These are phyloP conservation scores for Ips typographus DNA, from an alignment of 1,140 invertebrate genomes.

Conservation along the genomic window DNA sequence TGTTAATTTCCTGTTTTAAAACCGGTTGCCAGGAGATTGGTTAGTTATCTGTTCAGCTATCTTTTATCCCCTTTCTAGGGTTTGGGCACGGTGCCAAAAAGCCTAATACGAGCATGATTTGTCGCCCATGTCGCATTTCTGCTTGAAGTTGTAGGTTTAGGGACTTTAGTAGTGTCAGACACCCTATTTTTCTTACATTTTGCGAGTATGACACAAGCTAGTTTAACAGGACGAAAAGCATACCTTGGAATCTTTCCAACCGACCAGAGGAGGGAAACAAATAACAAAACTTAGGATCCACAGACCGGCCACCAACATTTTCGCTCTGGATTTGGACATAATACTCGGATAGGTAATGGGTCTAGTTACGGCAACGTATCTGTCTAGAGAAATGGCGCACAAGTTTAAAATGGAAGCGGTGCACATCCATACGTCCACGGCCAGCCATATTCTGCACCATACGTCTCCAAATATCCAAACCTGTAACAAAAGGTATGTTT, in stretches of 20 bases:
- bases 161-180: no score
- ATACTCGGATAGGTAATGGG: slow-evolving; percentile 91
- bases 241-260: slow-evolving; percentile 86
- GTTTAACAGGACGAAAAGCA: slow-evolving; percentile 21
- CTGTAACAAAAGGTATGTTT: slow-evolving; percentile 55
- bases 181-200: no score
- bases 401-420: slow-evolving; percentile 94
- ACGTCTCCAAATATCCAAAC: slow-evolving; percentile 91
- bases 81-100: no score
- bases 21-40: no score
- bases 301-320: slow-evolving; percentile 82
- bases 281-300: slow-evolving; percentile 96
- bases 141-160: no score
- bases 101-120: no score
- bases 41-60: no score
- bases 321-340: slow-evolving; percentile 87
- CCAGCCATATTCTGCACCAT: slow-evolving; percentile 91
- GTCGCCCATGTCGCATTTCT: no score
- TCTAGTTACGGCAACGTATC: slow-evolving; percentile 92
- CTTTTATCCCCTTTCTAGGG: no score
- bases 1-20: no score
- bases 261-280: slow-evolving; percentile 93
- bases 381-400: slow-evolving; percentile 87
- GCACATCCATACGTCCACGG: slow-evolving; percentile 95
- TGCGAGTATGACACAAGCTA: neutral